Evolutionary conservation across 2,888 invertebrate genomes (phyloP).

Genomic region (Mechanitis mazaeus): DNA sequence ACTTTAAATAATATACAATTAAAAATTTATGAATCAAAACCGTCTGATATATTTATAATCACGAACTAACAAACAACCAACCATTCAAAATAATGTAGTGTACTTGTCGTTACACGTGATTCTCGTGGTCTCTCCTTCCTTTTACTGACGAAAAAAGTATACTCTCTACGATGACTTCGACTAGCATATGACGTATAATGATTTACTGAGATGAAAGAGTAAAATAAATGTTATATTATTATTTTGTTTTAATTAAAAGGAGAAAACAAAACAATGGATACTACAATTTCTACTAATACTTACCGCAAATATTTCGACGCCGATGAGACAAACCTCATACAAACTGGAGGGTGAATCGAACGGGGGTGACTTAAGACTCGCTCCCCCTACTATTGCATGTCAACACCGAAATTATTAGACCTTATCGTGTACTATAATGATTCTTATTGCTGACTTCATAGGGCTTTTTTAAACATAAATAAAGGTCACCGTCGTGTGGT

Average conservation of each 20-base stretch:
- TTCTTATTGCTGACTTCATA: constrained; percentile 22
- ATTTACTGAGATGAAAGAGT: too few relatives aligned
- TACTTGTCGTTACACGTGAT: too few relatives aligned
- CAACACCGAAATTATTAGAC: constrained; percentile 34
- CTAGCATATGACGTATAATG: too few relatives aligned
- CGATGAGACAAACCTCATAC: constrained; percentile 59
- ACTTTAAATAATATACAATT: background rate
- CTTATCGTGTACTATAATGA: constrained; percentile 17
- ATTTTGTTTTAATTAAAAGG: background rate
- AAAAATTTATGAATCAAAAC: too few relatives aligned
- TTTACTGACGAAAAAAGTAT: too few relatives aligned
- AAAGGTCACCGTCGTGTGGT: constrained; percentile 14
- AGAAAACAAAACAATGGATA: constrained; percentile 32
- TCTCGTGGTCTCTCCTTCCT: too few relatives aligned
- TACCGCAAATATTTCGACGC: constrained; percentile 62
- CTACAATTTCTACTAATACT: constrained; percentile 50
- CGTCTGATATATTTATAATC: too few relatives aligned
- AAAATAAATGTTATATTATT: too few relatives aligned
- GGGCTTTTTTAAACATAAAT: constrained; percentile 18
- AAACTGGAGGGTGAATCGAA: constrained; percentile 53
- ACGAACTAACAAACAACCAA: too few relatives aligned
- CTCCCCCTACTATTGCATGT: constrained; percentile 52
- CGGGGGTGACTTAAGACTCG: constrained; percentile 56
- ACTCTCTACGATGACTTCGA: too few relatives aligned
- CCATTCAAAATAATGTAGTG: too few relatives aligned